Base-by-base conservation (phyloP, 2,888 invertebrate species). In the Nemotelus pantherinus region DNA sequence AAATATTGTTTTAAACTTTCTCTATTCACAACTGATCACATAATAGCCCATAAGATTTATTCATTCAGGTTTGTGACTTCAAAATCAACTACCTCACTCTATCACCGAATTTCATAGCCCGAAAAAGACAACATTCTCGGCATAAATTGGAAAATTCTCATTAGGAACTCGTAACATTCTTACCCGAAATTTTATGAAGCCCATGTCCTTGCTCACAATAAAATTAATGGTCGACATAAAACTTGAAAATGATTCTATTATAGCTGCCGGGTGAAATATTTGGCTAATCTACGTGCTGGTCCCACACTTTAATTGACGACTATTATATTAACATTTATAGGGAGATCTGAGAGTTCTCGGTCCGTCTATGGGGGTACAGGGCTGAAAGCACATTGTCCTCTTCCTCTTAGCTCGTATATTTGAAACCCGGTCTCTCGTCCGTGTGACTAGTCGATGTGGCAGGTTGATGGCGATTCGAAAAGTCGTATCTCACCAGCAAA, bases 111-210 rank as follows among this genome's bases (percentile, higher is more conserved):
- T 74, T 74, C 63, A 74, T 63, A 47, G 63, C 74, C 25, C 74
- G 74, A 74, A 63, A 74, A 74, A 74, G 74, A 74, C 60, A 74
- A 74, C 60, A 74, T 74, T 74, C 74, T 74, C 55, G 47, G 63
- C 74, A 74, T 74, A 74, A 74, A 74, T 74, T 74, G 74, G 74
- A 74, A 74, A 74, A 74, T 74, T 74, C 74, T 74, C 74, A 74
- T 74, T 74, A 74, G 60, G 60, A 60, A 39, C 60, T 74, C 50
- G 60, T 63, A 74, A 74, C 74, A 39, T 43, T 74, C 55, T n/a
- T 57, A 6, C 43, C 43, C 43, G 70, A 10, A 48, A 48, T 53
- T 74, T 74, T 74, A 74, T 74, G 74, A 74, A 48, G 39, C 58
- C 74, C 39, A 43, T 44, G 48, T 60, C 63, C 63, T 50, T 39